Evolutionary conservation across 2,113 vertebrate genomes (phyloP), one percentile per base, ranked within the genome.

Genomic region (Centropus unirufus): DNA sequence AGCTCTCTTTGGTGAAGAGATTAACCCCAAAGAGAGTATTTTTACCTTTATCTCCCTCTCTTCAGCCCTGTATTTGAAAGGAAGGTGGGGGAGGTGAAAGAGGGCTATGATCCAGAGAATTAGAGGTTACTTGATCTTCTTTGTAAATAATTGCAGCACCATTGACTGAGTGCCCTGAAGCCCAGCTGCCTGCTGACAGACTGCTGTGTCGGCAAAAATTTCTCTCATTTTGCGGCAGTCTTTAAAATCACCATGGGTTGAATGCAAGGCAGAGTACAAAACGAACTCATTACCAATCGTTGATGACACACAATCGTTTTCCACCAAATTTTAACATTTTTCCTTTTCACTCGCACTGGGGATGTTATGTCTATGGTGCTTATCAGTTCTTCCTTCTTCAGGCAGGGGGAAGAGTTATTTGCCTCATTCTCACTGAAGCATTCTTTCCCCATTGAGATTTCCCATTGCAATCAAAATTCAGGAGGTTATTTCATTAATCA

Each of bases 91-190:
- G 61, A 81, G n/a, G 72, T 80, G 57, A 89, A 95, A 90, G 34
- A 26, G 24, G 51, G 18, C 75, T 47, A 34, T 91, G 29, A 77
- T 57, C 26, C 12, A 81, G 88, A 83, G 94, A 91, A 77, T 67
- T 88, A 73, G 68, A 88, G 68, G 64, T 81, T 90, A 83, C 61
- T 96, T 83, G 83, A 80, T 94, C 69, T 73, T 69, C 77, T 90
- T 80, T 93, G 85, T 81, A 83, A 93, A 83, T 93, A 96, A 96
- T 86, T 90, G 66, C 76, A 11, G 6, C 86, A 52, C 75, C 49
- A 67, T 63, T 86, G 79, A 92, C 47, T 40, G 84, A 80, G 46
- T 49, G 85, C 79, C 91, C 87, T 8, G 64, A 62, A 90, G 78
- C 87, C 42, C 82, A 80, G 82, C 66, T 94, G 75, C 81, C 69